Evolutionary conservation across 2,113 vertebrate genomes (phyloP).

Genomic region (Oreocharis arfaki): DNA sequence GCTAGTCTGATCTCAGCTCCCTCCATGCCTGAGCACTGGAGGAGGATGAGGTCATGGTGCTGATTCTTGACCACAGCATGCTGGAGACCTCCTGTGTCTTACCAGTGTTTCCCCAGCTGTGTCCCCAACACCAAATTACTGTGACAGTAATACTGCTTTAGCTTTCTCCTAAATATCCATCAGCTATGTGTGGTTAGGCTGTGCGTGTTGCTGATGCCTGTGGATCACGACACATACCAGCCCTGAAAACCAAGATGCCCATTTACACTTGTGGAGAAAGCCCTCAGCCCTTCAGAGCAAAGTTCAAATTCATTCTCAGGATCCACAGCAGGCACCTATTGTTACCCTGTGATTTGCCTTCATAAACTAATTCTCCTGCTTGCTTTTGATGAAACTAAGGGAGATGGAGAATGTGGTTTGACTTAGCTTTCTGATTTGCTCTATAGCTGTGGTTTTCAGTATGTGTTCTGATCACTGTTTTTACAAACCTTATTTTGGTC

Average conservation of each 20-base stretch:
- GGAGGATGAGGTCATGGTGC: neutral
- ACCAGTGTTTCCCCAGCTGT: neutral
- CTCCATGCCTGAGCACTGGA: neutral
- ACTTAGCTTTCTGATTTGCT: neutral
- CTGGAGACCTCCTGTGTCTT: neutral
- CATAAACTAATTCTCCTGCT: neutral
- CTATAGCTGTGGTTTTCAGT: neutral
- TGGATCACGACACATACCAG: neutral
- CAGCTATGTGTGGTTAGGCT: neutral
- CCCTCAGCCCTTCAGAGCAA: neutral
- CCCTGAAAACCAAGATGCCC: neutral
- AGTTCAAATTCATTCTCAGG: neutral
- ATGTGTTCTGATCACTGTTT: neutral
- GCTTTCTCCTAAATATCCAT: neutral
- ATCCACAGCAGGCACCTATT: neutral
- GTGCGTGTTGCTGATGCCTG: rapidly evolving
- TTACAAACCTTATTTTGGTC: neutral
- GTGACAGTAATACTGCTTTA: neutral
- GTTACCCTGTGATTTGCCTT: neutral
- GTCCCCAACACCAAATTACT: neutral
- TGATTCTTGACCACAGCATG: neutral
- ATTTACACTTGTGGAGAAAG: neutral
- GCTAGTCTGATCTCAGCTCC: neutral
- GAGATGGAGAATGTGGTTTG: neutral
- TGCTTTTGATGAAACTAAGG: neutral